phyloP scores from a whole-genome alignment of 2,113 vertebrate genomes.

The Irena cyanogastra region DNA sequence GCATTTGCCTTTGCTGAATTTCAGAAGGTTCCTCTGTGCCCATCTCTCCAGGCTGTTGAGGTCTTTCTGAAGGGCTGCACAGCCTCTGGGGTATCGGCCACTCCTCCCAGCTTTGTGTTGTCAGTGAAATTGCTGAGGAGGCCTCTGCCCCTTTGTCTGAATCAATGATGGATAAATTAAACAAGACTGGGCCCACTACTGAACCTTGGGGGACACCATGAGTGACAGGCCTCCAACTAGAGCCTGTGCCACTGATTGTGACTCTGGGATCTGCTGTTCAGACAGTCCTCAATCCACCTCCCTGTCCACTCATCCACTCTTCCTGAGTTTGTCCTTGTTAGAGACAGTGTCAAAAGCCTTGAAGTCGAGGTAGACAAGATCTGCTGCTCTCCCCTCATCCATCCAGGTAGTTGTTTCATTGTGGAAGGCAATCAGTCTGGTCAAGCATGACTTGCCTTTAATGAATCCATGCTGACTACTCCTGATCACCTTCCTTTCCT shows the following conservation, averaged over 20 bases:
- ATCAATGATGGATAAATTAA: neutral
- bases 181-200: accelerated
- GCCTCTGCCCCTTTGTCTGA: neutral
- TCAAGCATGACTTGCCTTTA: neutral
- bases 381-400: neutral
- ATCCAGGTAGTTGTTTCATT: neutral
- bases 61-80: neutral
- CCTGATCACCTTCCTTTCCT: neutral
- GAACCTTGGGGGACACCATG: accelerated
- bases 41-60: neutral
- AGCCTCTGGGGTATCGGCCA: neutral
- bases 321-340: neutral
- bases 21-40: neutral
- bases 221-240: accelerated
- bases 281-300: neutral
- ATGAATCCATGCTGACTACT: neutral
- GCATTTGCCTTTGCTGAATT: neutral
- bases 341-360: neutral
- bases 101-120: neutral
- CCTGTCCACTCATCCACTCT: neutral
- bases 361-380: neutral
- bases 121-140: neutral
- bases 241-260: neutral
- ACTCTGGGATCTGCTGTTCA: neutral
- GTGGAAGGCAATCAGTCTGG: neutral